Base-by-base conservation (phyloP, 2,888 invertebrate genomes). In the Glyphotaelius pellucidus region DNA sequence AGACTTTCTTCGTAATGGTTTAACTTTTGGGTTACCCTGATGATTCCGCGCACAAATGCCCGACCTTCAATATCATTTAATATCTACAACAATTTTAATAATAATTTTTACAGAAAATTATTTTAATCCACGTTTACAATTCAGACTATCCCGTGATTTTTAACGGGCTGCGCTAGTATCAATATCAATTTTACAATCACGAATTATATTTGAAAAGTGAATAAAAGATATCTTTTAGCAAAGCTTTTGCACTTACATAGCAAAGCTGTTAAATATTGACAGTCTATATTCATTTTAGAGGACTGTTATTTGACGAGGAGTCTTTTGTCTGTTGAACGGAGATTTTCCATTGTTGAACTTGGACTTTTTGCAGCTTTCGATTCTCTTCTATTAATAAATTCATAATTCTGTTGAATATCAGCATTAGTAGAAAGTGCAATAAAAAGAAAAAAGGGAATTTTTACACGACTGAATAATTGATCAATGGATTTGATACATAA, bases 301-400 rank as follows among this genome's bases (percentile, higher is more conserved):
- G 83, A 19, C 83, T 19, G 19, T 35, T 83, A 83, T 83, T 83
- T 83, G 83, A 83, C 83, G 25, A n/a, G 15, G 83, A 83, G 83
- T 83, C 83, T 83, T 83, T 83, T 83, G 83, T 83, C 83, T 83
- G 83, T 83, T 83, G 31, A 32, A 35, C 83, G 25, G 35, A 83
- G 83, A 83, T 83, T 83, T 83, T 83, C 83, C 35, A 32, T 83
- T 83, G 83, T 83, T 83, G 31, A 35, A 83, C 31, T 35, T 32
- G 83, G 35, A 35, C 12, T 83, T 83, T 67, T 67, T 67, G 19
- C 52, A 19, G 19, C 52, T 67, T 25, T 67, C 25, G 52, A 67
- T 67, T 67, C 52, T 67, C 52, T 67, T 67, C 52, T 67, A 67
- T 67, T 67, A 67, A 67, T 67, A 67, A 67, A 67, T 19, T 67